phyloP scores from a whole-genome alignment of 2,113 vertebrate species.

The Epinephelus moara region DNA sequence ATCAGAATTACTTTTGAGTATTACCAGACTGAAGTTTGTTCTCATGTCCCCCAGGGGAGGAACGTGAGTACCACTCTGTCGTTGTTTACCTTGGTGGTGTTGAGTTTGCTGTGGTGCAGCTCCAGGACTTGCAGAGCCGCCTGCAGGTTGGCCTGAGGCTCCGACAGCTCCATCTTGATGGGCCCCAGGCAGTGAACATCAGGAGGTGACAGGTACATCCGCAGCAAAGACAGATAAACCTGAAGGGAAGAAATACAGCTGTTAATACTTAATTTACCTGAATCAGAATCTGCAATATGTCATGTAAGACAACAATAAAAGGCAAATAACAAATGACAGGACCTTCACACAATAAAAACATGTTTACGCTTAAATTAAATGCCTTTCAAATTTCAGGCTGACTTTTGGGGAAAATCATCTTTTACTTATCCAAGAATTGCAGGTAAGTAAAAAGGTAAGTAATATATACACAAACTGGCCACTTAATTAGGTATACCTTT shows the following conservation, averaged over 20 bases:
- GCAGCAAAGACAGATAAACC: slow-evolving; percentile 96
- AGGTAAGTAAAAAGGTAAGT: too few species aligned
- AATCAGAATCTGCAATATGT: background rate
- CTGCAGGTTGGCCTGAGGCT: slow-evolving; percentile 94
- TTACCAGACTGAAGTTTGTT: background rate
- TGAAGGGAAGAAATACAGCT: slow-evolving; percentile 60
- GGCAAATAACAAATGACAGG: background rate
- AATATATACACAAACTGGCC: too few species aligned
- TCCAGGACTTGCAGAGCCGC: slow-evolving; percentile 95
- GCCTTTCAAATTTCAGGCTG: too few species aligned
- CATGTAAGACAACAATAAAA: background rate
- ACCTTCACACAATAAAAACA: background rate
- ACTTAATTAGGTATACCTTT: too few species aligned
- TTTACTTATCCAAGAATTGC: too few species aligned
- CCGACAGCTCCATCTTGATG: slow-evolving; percentile 93
- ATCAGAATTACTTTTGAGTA: background rate
- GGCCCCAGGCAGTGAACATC: slow-evolving; percentile 95
- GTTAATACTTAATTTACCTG: background rate
- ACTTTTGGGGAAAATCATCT: too few species aligned
- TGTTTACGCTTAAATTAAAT: too few species aligned
- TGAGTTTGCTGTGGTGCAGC: slow-evolving; percentile 95
- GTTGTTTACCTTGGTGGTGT: slow-evolving; percentile 93
- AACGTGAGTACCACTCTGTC: background rate
- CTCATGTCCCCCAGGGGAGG: background rate
- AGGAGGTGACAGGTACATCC: slow-evolving; percentile 98